Evolutionary conservation across 2,888 invertebrate species (phyloP).

Genomic region (Epistrophe eligans): DNA sequence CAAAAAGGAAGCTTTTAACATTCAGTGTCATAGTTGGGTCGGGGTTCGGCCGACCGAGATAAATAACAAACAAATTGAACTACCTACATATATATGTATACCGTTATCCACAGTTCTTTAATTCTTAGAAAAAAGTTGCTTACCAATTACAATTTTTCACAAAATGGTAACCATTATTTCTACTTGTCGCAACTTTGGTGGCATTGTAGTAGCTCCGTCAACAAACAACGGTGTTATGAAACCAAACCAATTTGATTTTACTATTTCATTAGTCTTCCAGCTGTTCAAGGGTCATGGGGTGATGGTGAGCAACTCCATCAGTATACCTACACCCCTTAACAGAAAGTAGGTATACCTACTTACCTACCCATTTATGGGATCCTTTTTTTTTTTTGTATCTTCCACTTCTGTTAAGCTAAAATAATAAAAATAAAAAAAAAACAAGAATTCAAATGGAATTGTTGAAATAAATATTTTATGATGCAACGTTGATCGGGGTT

Average conservation of each 20-base stretch:
- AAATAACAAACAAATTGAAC: no score
- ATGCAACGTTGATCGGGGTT: constrained; percentile 61
- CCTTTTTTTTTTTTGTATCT: constrained; percentile 11
- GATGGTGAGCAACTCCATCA: neutral
- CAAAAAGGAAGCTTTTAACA: no score
- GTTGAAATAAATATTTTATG: constrained; percentile 65
- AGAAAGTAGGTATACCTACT: neutral
- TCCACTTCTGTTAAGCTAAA: neutral
- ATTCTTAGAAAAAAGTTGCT: no score
- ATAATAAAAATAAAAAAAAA: neutral
- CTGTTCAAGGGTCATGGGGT: neutral
- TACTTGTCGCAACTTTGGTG: neutral
- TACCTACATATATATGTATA: no score
- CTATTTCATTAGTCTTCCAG: constrained; percentile 74
- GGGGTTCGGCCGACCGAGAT: no score
- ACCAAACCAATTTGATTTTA: constrained; percentile 78
- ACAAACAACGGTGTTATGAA: constrained; percentile 31
- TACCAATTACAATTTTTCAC: neutral
- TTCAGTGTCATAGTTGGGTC: no score
- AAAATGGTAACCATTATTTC: neutral
- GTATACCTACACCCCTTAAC: neutral
- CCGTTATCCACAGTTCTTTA: no score
- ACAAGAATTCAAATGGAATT: constrained; percentile 45
- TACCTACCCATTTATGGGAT: neutral
- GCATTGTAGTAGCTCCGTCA: neutral